A percentile compares a stretch with the other conserved stretches of the same genome.
Evolutionary conservation across 2,113 vertebrate species (phyloP).

Genomic region (Verasper variegatus): DNA sequence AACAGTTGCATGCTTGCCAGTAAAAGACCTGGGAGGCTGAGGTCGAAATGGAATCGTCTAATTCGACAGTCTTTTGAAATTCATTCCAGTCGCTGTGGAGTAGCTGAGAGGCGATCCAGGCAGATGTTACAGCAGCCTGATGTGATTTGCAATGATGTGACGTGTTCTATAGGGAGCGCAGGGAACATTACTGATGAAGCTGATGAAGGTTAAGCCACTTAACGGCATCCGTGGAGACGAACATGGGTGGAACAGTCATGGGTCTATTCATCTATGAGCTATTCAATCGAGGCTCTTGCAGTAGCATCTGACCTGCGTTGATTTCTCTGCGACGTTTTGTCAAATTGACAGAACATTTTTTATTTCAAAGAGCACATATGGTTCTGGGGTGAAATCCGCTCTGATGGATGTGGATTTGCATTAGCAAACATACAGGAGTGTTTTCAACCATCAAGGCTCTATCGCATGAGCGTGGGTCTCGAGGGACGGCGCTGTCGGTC

Average conservation of each 20-base stretch:
- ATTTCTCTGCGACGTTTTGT: slow-evolving; percentile 2
- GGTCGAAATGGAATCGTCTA: slow-evolving; percentile 36
- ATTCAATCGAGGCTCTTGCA: background rate
- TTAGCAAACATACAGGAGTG: background rate
- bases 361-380: background rate
- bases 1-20: background rate
- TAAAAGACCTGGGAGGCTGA: slow-evolving; percentile 1
- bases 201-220: slow-evolving; percentile 18
- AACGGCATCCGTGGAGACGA: background rate
- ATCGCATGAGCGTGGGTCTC: too few species aligned
- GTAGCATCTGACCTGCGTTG: background rate
- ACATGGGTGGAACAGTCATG: background rate
- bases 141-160: slow-evolving; percentile 46
- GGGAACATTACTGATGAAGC: slow-evolving; percentile 9
- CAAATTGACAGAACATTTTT: background rate
- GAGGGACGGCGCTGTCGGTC: too few species aligned
- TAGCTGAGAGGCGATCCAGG: background rate
- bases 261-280: background rate
- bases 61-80: slow-evolving; percentile 31
- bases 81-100: slow-evolving; percentile 8
- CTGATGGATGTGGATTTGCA: background rate
- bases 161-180: background rate
- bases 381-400: background rate
- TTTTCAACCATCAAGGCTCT: too few species aligned
- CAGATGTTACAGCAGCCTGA: slow-evolving; percentile 35